Evolutionary conservation across 92 coral and sea anemone genomes (phyloP), one percentile per base, ranked within the genome.

Genomic region (Galaxea fascicularis): DNA sequence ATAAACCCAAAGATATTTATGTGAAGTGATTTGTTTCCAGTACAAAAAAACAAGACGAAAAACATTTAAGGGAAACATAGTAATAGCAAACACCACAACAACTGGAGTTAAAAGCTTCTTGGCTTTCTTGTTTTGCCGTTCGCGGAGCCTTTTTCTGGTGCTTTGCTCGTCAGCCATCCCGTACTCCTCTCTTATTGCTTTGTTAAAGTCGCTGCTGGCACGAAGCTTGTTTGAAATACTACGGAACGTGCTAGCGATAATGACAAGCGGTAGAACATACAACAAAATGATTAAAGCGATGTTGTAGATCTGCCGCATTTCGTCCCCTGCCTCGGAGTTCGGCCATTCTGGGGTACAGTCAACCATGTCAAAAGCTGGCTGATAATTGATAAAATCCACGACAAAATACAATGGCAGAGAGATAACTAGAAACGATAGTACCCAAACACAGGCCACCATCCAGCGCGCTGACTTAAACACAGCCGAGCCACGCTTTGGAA

Each of bases 41-140:
- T 35, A 35, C 6, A 79, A 46, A 3, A 85, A 58, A 35, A 35
- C 41, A 35, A 35, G 41, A 35, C 41, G 41, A 35, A 88, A 73
- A 5, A 85, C 85, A 54, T 88, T 91, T 0, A 85, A 46, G 8
- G 94, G 94, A 13, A 91, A 72, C 92, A 91, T 91, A 2, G 90
- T 83, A 25, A 75, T 60, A 12, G 94, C 82, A 22, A 91, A 91
- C 3, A 85, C 92, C 0, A 91, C 73, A 2, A 91, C 90, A 8
- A 91, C 92, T 0, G 95, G 95, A 1, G 72, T 91, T 57, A 91
- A 82, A 60, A 91, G 82, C 45, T 77, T 84, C 45, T 85, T 91
- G 13, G 95, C 92, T 71, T 85, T 88, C 53, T 68, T 75, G 73
- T 88, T 91, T 41, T 78, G 80, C 22, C 69, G 71, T 16, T 88